Evolutionary conservation across 2,113 vertebrate genomes (phyloP).

Genomic region (Zapornia atra): DNA sequence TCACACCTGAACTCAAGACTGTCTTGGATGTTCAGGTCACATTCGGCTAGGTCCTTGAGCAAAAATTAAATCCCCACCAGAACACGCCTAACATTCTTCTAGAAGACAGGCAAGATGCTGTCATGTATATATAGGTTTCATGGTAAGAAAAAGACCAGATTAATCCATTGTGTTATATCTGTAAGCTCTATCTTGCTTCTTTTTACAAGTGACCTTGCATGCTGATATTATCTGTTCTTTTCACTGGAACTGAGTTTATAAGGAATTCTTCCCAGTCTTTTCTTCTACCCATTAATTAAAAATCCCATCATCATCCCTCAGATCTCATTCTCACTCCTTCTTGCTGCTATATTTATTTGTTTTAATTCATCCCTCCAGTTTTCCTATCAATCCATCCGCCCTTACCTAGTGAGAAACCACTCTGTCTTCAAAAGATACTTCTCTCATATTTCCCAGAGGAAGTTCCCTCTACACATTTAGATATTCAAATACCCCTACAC

Average conservation of each 20-base stretch:
- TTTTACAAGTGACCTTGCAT: not conserved
- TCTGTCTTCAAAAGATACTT: not conserved
- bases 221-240: not conserved
- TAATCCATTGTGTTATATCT: not conserved
- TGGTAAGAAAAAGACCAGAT: not conserved
- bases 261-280: not conserved
- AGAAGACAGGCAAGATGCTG: not conserved
- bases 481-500: not conserved
- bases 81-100: not conserved
- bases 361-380: not conserved
- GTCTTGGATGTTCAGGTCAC: not conserved
- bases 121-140: not conserved
- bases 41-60: not conserved
- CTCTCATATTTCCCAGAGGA: not conserved
- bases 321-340: not conserved
- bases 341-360: not conserved
- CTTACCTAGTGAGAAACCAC: not conserved
- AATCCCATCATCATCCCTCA: not conserved
- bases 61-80: not conserved
- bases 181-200: not conserved
- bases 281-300: not conserved
- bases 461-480: not conserved
- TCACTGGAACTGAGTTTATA: not conserved
- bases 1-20: not conserved
- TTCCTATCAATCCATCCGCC: not conserved